A percentile compares a stretch with the other conserved stretches of the same genome.
phyloP scores from a whole-genome alignment of 2,113 vertebrate genomes.

The Microtus montanus region DNA sequence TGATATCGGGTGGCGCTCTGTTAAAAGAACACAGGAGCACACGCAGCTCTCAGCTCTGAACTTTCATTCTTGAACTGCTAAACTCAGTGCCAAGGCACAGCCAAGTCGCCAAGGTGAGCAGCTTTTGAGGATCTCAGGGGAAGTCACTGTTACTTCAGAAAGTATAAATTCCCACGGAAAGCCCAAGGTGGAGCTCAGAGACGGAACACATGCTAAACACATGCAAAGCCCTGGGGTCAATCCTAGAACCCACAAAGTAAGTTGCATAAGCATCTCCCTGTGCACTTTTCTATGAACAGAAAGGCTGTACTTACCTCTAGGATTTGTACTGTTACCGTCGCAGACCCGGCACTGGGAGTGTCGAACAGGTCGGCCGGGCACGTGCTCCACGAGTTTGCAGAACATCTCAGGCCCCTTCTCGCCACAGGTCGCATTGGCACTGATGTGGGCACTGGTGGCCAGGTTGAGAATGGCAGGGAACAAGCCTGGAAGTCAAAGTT shows the following conservation, averaged over 20 bases:
- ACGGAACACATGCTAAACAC: no score
- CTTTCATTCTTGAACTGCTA: background rate
- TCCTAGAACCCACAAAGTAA: background rate
- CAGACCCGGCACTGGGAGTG: conserved; percentile 94
- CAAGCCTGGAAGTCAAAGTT: conserved; percentile 86
- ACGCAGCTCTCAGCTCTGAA: background rate
- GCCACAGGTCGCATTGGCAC: conserved; percentile 95
- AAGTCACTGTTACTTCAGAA: background rate
- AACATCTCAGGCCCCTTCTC: conserved; percentile 93
- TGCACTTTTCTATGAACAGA: fast-evolving
- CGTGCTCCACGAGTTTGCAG: conserved; percentile 98
- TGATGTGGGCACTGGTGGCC: conserved; percentile 93
- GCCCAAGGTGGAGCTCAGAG: background rate
- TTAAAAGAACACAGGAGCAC: conserved; percentile 57
- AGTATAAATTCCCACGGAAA: background rate
- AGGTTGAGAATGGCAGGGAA: conserved; percentile 98
- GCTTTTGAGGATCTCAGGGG: fast-evolving
- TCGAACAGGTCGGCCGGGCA: conserved; percentile 90
- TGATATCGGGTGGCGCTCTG: conserved; percentile 95
- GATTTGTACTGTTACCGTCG: conserved; percentile 88
- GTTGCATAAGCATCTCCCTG: fast-evolving
- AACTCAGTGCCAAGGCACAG: background rate
- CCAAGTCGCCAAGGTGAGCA: background rate
- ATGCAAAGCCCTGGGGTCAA: fast-evolving
- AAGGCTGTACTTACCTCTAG: conserved; percentile 87